phyloP scores from a whole-genome alignment of 2,113 vertebrate genomes.

The Cheilinus undulatus region DNA sequence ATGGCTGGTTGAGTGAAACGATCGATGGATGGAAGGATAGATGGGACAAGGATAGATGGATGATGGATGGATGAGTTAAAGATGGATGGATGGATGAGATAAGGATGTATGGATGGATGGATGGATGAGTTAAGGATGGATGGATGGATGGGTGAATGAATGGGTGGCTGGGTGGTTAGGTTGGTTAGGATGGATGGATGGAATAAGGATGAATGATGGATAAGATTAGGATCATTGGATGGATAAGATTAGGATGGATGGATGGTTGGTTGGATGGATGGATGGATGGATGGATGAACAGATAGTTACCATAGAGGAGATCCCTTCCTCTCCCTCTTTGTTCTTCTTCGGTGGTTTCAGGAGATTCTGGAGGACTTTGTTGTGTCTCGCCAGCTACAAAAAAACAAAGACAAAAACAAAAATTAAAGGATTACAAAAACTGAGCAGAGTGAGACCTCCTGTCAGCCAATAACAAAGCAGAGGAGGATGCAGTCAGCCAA shows the following conservation, averaged over 20 bases:
- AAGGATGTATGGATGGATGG: too few species aligned
- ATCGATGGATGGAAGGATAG: too few species aligned
- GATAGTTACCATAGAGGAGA: slow-evolving; percentile 92
- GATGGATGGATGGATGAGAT: too few species aligned
- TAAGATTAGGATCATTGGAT: too few species aligned
- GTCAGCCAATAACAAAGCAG: background rate
- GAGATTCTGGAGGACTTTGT: slow-evolving; percentile 90
- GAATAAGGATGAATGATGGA: too few species aligned
- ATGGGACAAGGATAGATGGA: too few species aligned
- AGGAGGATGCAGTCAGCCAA: background rate
- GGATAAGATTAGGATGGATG: background rate
- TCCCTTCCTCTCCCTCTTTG: slow-evolving; percentile 92
- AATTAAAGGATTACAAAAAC: background rate
- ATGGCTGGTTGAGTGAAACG: too few species aligned
- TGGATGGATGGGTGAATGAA: background rate
- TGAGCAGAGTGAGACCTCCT: background rate
- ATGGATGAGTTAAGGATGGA: too few species aligned
- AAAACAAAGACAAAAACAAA: slow-evolving; percentile 4
- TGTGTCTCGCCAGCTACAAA: slow-evolving; percentile 92
- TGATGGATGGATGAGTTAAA: too few species aligned
- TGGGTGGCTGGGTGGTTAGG: too few species aligned
- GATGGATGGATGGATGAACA: background rate
- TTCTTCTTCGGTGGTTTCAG: slow-evolving; percentile 89
- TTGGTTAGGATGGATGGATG: too few species aligned
- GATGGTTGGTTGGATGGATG: background rate